Evolutionary conservation across 1,140 invertebrate genomes (phyloP), one percentile per base, ranked within the genome.

Genomic region (Aethina tumida): DNA sequence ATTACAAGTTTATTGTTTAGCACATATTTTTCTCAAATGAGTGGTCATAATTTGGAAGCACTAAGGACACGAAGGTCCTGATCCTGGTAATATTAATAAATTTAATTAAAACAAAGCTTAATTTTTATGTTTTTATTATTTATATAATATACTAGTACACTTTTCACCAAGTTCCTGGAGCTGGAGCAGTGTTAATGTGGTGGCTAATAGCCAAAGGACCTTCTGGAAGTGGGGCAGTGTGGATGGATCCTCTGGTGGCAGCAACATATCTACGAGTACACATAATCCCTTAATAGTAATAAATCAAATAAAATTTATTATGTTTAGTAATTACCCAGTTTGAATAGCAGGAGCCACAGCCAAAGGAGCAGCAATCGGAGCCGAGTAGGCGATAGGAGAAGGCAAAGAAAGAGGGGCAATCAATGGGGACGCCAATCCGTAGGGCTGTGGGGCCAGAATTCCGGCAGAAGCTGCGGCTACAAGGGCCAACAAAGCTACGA

Each of bases 151-250:
- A n/a, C n/a, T n/a, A n/a, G n/a, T n/a, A n/a, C n/a, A n/a, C n/a
- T n/a, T n/a, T n/a, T n/a, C n/a, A n/a, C n/a, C n/a, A 37, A 26
- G 67, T 69, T 49, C 67, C 66, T 43, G 67, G 65, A 45, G 67
- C 66, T 13, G 67, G 66, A 10, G 64, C 65, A 17, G 64, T 64
- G 52, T 68, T 66, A 7, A 59, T 33, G 39, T 69, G 67, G 26
- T 54, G 53, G 35, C 53, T 56, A 36, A 49, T 44, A 38, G 53
- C 52, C 7, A 45, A 27, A 16, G 53, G 53, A 25, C 53, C 53
- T 48, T 67, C 64, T 22, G 67, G 65, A 47, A 69, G 47, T 4
- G 67, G 67, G 18, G 67, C 67, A 10, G 64, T 60, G 44, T 69
- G 67, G 13, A 69, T 53, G 26, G 67, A 63, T 19, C 67, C 67